Evolutionary conservation across 2,113 vertebrate genomes (phyloP), one percentile per base, ranked within the genome.

Genomic region (Pluvialis apricaria): DNA sequence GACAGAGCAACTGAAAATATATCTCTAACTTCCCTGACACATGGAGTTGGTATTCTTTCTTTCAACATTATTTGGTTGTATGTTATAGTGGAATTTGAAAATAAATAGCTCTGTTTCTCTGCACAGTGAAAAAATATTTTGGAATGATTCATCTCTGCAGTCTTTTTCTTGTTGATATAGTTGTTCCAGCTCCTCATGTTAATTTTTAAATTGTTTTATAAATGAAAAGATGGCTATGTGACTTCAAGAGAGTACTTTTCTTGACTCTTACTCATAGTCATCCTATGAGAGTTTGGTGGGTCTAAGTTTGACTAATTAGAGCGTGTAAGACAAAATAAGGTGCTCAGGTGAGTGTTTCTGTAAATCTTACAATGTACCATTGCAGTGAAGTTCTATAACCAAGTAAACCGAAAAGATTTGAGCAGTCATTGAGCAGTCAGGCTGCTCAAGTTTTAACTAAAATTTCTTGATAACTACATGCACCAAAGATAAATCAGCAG

Each of bases 61-160:
- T 90, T 86, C 64, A 77, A n/a, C 25, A 32, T 78, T 86, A 87
- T 83, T 96, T 78, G 69, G 65, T 94, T 89, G 24, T 61, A 64
- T 42, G 42, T 49, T 92, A 57, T 34, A 70, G 26, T 92, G 61
- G 52, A 84, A 86, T 60, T 84, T 92, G 36, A 91, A 92, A 90
- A 75, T 79, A 94, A 85, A 92, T 77, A 77, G 61, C 65, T 38
- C 24, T 81, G 45, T 90, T 94, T 94, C 65, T 86, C n/a, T 84
- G 47, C 68, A 78, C 31, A 88, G 38, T 40, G 25, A 85, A 94
- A 86, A 88, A 69, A 65, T 83, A 77, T 19, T 40, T 94, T 86
- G 29, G 22, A 97, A 92, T 83, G 92, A 94, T 92, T 94, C 6
- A 65, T 92, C 86, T 84, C 64, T 72, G 75, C 77, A 44, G 54